A percentile compares a stretch with the other conserved stretches of the same genome.
Conservation (phyloP, 2,113 vertebrate species). For the Mesoclemmys tuberculata region DNA sequence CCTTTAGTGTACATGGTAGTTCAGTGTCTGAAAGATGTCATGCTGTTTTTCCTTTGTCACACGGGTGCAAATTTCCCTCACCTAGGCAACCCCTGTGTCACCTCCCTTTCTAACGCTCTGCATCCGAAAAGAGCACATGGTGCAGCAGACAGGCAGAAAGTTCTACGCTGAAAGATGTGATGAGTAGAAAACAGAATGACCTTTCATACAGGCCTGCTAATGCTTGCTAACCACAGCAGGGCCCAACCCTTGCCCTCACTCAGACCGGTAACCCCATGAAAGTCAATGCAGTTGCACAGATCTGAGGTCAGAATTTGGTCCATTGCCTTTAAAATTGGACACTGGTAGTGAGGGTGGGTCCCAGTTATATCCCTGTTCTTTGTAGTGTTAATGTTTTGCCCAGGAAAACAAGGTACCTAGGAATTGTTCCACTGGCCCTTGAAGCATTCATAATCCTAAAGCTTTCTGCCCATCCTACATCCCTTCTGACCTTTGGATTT, state of each 20-base stretch:
- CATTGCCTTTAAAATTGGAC: background rate
- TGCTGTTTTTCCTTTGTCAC: background rate
- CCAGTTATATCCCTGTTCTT: background rate
- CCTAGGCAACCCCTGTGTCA: background rate
- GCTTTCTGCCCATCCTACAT: background rate
- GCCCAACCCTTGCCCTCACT: background rate
- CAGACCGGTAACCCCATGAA: background rate
- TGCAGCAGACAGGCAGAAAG: background rate
- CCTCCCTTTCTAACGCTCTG: rapidly evolving
- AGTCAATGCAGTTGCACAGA: background rate
- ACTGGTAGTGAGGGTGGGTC: background rate
- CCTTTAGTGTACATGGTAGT: background rate
- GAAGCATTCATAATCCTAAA: background rate
- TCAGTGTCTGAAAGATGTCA: background rate
- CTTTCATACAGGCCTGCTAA: background rate
- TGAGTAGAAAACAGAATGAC: background rate
- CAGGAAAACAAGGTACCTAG: background rate
- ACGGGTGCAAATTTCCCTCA: background rate
- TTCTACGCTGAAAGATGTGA: background rate
- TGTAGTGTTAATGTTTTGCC: background rate
- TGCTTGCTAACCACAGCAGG: background rate
- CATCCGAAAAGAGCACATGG: rapidly evolving
- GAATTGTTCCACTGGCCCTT: background rate
- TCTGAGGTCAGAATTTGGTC: background rate
- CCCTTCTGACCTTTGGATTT: background rate